These are phyloP conservation scores for Trachemys scripta DNA, from an alignment of 2,113 vertebrate species.

Conservation along the genomic window DNA sequence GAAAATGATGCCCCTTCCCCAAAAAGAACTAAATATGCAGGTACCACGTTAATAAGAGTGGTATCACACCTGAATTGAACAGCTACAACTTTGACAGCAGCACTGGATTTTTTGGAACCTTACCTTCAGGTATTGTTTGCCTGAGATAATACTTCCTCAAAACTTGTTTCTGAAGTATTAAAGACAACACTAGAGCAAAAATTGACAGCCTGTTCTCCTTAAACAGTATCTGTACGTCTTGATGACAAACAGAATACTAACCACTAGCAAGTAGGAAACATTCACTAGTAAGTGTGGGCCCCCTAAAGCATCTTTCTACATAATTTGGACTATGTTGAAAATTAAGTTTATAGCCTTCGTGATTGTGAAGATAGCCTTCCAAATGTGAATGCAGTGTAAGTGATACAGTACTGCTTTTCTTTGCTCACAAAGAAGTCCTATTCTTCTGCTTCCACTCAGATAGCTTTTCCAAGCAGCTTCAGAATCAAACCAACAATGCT, in stretches of 20 bases:
- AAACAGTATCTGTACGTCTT: neutral
- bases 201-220: neutral
- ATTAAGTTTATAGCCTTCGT: neutral
- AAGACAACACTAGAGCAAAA: neutral
- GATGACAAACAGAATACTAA: neutral
- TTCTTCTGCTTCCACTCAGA: neutral
- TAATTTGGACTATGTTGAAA: neutral
- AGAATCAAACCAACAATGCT: neutral
- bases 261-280: neutral
- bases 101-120: too few relatives aligned
- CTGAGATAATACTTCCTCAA: neutral
- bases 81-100: too few relatives aligned
- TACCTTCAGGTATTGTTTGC: too few relatives aligned
- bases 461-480: neutral
- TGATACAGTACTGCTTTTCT: neutral
- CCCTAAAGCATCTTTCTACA: too few relatives aligned
- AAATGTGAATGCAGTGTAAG: too few relatives aligned
- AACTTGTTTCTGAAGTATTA: neutral
- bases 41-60: too few relatives aligned
- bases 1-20: too few relatives aligned
- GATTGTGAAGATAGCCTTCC: neutral
- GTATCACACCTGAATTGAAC: too few relatives aligned
- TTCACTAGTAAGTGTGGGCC: too few relatives aligned
- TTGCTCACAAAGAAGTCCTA: neutral
- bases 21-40: too few relatives aligned